Evolutionary conservation across 2,888 invertebrate species (phyloP), one percentile per base, ranked within the genome.

Genomic region (Apantesis nais): DNA sequence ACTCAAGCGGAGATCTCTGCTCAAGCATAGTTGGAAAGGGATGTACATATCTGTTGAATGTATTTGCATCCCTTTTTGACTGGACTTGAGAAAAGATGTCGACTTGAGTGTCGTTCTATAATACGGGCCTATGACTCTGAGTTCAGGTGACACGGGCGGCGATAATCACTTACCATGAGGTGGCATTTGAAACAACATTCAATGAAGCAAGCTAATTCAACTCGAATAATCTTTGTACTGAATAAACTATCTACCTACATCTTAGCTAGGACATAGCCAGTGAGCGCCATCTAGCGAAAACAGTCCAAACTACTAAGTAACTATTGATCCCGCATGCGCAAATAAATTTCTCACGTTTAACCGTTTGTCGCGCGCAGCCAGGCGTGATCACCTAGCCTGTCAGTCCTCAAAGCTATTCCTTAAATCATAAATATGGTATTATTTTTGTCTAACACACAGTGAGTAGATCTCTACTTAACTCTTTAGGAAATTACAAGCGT

Each of bases 401-500:
- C 58, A 58, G 16, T 58, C 16, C 58, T 58, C 25, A 55, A 25
- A 55, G 14, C 1, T 25, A 55, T 55, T 55, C n/a, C 48, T 58
- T 16, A 58, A 58, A 58, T 29, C 29, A 16, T 58, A 29, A 58
- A 16, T 58, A 58, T 58, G 2, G 1, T 29, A 16, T 55, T 39
- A 55, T 55, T 37, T 25, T 37, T 19, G 55, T 14, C 16, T 25
- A 66, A 52, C 8, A n/a, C 16, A 25, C 25, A 16, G n/a, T 55
- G 9, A 16, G 29, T 52, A 16, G 14, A 66, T n/a, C 41, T 55
- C 37, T 39, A 65, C 73, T 44, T 29, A 58, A 58, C 14, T 58
- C 16, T 58, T 58, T 58, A 58, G 62, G 19, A 34, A 74, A 48
- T 66, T 55, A 41, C 58, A 37, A 70, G 34, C 22, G 61, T 62